Conservation (phyloP, 2,113 vertebrate species). For the Lasiurus borealis region DNA sequence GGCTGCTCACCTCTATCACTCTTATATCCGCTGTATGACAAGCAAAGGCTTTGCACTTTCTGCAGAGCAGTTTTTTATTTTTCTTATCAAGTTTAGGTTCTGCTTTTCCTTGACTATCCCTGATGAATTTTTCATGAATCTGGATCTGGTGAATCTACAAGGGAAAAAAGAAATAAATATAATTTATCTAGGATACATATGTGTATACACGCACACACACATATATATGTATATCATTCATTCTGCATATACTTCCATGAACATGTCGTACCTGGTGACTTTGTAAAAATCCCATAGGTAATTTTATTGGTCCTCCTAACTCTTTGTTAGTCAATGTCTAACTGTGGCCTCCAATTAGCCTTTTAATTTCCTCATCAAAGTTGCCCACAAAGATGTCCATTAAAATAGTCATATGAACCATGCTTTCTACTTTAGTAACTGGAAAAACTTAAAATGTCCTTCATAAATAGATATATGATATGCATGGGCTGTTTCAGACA, state of each 20-base stretch:
- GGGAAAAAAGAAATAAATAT: neutral
- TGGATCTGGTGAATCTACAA: constrained; percentile 80
- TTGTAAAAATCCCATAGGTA: constrained; percentile 10
- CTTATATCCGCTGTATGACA: constrained; percentile 85
- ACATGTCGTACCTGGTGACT: neutral
- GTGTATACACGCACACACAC: neutral
- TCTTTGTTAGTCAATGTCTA: constrained; percentile 12
- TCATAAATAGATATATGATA: neutral
- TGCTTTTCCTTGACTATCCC: constrained; percentile 77
- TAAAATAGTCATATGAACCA: neutral
- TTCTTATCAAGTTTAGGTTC: constrained; percentile 23
- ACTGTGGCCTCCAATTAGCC: neutral
- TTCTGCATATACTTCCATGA: constrained; percentile 2
- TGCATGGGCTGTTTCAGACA: neutral
- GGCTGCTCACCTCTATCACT: constrained; percentile 83
- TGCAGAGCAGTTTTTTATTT: constrained; percentile 83
- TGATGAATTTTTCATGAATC: constrained; percentile 80
- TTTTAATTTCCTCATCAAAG: constrained; percentile 42
- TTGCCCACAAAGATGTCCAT: neutral
- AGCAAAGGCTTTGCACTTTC: constrained; percentile 84
- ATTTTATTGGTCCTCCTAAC: constrained; percentile 18
- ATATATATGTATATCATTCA: neutral
- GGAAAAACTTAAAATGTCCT: neutral
- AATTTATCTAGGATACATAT: neutral
- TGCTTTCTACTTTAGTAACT: neutral